Base-by-base conservation (phyloP, 1,140 invertebrate genomes). In the Drosophila guanche region DNA sequence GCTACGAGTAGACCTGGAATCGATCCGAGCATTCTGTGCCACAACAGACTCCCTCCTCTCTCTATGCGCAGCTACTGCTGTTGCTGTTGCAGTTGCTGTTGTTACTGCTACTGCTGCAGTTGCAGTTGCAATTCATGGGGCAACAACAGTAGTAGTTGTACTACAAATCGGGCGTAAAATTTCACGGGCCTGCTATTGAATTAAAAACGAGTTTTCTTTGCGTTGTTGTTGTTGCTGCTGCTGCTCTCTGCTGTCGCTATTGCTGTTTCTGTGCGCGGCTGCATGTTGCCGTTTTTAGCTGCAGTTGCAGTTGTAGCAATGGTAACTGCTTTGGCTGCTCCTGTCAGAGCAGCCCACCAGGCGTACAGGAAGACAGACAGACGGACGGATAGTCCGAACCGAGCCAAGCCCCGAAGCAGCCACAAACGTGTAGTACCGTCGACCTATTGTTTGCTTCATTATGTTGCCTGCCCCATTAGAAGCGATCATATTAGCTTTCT, bases 161-260 rank as follows among this genome's bases (percentile, higher is more conserved):
- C 86, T 86, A 86, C 86, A 90, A 90, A 90, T 90, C 88, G 88
- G 79, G 76, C 83, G 88, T 90, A 88, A 84, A 89, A 90, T 90
- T 90, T 90, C 88, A 90, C 76, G 88, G 88, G 88, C 88, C 79
- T 88, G 88, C 76, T 90, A 90, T 90, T 90, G 88, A 90, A 90
- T 90, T 88, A 76, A 84, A 90, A 90, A 90, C 88, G 67, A 65
- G 88, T 90, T 90, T 90, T 54, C 72, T 66, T 61, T 61, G 50
- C 53, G 59, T 79, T 63, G 62, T 59, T 54, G 51, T 42, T 65
- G 23, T 8, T 50, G 46, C 23, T 54, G 33, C 14, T 75, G 54
- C 59, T 74, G 46, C 52, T 67, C 33, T 42, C 1, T 42, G 59
- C 46, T 72, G 62, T 57, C 50, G 23, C 12, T 6, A 12, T 22